Evolutionary conservation across 2,797 vertebrate genomes (phyloP).

Genomic region (Megalops cyprinoides): DNA sequence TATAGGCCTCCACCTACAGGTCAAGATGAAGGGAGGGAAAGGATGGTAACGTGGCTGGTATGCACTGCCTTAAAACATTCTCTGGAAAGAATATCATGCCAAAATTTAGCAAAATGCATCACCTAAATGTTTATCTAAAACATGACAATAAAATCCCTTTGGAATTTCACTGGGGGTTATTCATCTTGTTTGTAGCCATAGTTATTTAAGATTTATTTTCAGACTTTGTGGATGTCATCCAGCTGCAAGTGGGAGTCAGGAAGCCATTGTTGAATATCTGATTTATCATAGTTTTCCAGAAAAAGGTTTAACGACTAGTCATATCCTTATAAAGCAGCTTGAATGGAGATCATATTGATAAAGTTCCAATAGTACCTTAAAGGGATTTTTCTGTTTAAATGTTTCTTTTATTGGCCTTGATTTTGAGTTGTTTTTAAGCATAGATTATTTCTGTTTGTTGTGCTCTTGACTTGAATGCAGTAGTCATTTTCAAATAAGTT

Average conservation of each 20-base stretch:
- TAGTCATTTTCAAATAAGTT: not conserved
- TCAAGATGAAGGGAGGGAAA: slow-evolving; percentile 44
- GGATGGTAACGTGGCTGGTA: slow-evolving; percentile 40
- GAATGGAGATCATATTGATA: slow-evolving; percentile 7
- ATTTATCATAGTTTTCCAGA: slow-evolving; percentile 56
- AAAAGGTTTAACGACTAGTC: slow-evolving; percentile 40
- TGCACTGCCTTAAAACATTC: slow-evolving; percentile 39
- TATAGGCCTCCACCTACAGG: slow-evolving; percentile 39
- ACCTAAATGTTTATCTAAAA: slow-evolving; percentile 35
- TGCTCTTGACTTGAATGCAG: not conserved
- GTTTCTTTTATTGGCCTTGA: not conserved
- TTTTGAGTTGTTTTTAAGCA: not conserved
- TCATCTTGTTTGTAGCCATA: slow-evolving; percentile 44
- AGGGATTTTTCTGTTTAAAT: slow-evolving; percentile 8
- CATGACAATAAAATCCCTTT: slow-evolving; percentile 46
- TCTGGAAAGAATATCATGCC: slow-evolving; percentile 25
- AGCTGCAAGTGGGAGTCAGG: slow-evolving; percentile 56
- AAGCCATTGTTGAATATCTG: slow-evolving; percentile 54
- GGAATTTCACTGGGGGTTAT: slow-evolving; percentile 39
- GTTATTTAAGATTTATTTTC: slow-evolving; percentile 54
- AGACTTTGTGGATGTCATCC: slow-evolving; percentile 45
- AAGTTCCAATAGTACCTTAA: slow-evolving; percentile 29
- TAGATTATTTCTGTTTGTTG: not conserved
- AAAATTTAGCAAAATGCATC: slow-evolving; percentile 29
- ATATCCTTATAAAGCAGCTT: slow-evolving; percentile 42